Evolutionary conservation across 1,140 invertebrate species (phyloP).

Genomic region (Papilio aristodemus): DNA sequence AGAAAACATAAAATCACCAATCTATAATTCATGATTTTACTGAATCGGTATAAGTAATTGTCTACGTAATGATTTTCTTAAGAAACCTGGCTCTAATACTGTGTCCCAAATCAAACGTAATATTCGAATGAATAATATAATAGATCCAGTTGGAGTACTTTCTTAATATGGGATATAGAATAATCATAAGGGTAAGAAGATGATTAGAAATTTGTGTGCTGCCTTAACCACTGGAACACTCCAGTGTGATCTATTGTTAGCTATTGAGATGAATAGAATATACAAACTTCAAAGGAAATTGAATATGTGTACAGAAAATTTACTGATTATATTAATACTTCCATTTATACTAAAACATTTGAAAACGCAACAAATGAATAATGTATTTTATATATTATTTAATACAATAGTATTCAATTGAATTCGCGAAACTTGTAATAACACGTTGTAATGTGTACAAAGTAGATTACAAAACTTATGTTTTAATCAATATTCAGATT

Average conservation of each 20-base stretch:
- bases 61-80: constrained; percentile 8
- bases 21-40: not conserved
- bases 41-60: not conserved
- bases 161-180: constrained; percentile 33
- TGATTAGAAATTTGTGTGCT: constrained; percentile 46
- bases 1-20: not conserved
- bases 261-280: constrained; percentile 43
- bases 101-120: constrained; percentile 30
- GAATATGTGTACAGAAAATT: constrained; percentile 40
- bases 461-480: no score
- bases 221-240: constrained; percentile 44
- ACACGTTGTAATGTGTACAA: no score
- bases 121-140: constrained; percentile 34
- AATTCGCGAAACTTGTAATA: no score
- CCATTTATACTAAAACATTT: no score
- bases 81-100: constrained; percentile 5
- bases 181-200: constrained; percentile 38
- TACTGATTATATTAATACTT: not conserved
- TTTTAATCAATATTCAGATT: no score
- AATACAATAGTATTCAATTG: no score
- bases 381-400: no score
- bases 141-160: constrained; percentile 26
- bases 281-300: constrained; percentile 34
- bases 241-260: constrained; percentile 49
- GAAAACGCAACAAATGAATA: no score